These are phyloP conservation scores for Harmothoe impar DNA, from an alignment of 2,888 invertebrate genomes.

Conservation along the genomic window DNA sequence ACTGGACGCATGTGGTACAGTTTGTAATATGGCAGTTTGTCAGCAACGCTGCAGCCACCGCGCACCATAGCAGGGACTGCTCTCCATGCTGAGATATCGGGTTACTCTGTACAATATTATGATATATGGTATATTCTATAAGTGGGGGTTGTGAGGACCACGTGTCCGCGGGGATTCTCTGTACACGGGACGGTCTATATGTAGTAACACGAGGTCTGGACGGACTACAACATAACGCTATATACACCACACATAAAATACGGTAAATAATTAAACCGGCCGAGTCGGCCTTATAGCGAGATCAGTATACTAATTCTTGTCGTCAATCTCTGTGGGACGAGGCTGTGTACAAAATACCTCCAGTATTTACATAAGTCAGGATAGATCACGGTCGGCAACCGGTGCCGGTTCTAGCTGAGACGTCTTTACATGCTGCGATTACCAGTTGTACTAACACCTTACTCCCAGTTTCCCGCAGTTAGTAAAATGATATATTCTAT, in stretches of 20 bases:
- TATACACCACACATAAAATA: too few relatives aligned
- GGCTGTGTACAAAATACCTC: constrained; percentile 14
- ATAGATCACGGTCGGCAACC: neutral
- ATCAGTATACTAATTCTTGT: neutral
- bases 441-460: neutral
- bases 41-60: too few relatives aligned
- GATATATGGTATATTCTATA: too few relatives aligned
- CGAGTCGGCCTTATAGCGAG: neutral
- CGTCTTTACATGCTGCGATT: neutral
- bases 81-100: too few relatives aligned
- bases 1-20: too few relatives aligned
- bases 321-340: neutral
- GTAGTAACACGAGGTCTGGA: neutral
- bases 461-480: neutral
- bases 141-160: too few relatives aligned
- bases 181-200: too few relatives aligned
- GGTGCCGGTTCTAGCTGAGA: neutral
- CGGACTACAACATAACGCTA: neutral
- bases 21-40: too few relatives aligned
- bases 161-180: too few relatives aligned
- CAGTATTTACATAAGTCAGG: constrained; percentile 24
- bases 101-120: too few relatives aligned
- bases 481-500: too few relatives aligned
- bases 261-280: neutral
- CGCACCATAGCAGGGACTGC: too few relatives aligned